phyloP scores from a whole-genome alignment of 2,888 invertebrate species.

The Drosophila stalkeri region DNA sequence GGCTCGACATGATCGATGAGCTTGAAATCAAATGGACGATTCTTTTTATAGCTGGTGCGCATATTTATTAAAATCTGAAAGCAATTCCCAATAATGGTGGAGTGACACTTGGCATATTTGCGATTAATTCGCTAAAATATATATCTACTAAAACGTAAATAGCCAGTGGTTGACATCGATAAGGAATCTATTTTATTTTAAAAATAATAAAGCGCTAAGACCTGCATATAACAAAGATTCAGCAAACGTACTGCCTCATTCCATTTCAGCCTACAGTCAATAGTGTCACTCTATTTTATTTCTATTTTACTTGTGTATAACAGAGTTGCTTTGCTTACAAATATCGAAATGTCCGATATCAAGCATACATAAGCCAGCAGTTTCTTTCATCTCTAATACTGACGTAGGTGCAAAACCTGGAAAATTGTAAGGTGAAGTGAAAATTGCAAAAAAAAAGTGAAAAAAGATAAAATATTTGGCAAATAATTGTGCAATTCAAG shows the following conservation, averaged over 20 bases:
- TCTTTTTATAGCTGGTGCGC: constrained; percentile 81
- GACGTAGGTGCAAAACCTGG: constrained; percentile 70
- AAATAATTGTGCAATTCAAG: constrained; percentile 53
- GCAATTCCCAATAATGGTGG: neutral
- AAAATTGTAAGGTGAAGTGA: constrained; percentile 73
- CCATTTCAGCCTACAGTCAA: neutral
- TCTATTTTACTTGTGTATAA: neutral
- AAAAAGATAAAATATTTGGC: constrained; percentile 53
- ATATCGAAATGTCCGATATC: constrained; percentile 19
- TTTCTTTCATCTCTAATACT: constrained; percentile 44
- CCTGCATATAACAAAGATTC: no score
- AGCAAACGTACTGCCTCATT: neutral
- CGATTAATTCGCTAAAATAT: neutral
- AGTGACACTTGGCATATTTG: constrained; percentile 5
- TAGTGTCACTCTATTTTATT: constrained; percentile 7
- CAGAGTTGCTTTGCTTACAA: constrained; percentile 20
- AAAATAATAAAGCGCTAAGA: neutral
- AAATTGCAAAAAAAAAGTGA: constrained; percentile 65
- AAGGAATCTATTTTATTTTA: neutral
- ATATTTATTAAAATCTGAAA: constrained; percentile 30
- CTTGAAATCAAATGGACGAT: constrained; percentile 82
- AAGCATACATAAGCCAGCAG: constrained; percentile 15
- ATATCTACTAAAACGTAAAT: neutral
- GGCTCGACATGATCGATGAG: constrained; percentile 78
- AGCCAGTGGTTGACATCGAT: accelerated